These are phyloP conservation scores for Seriola rivoliana DNA, from an alignment of 2,113 vertebrate genomes.

Conservation along the genomic window DNA sequence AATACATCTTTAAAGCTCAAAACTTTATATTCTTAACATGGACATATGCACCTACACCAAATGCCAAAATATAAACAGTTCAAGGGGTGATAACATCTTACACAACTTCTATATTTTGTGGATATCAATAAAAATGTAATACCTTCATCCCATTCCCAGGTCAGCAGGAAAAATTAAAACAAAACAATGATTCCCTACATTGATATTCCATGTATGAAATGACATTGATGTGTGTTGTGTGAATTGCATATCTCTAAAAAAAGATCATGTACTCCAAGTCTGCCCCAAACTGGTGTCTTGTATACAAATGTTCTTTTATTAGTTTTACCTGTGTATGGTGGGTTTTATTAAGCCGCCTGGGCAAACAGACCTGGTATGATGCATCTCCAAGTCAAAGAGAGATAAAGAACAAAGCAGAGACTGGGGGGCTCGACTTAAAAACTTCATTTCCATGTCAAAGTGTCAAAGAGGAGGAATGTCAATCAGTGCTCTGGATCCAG, in stretches of 20 bases:
- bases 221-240: not conserved
- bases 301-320: constrained; percentile 59
- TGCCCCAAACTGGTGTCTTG: constrained; percentile 28
- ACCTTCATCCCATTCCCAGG: not conserved
- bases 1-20: constrained; percentile 17
- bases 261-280: constrained; percentile 10
- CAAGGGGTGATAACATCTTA: not conserved
- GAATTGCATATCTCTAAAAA: constrained; percentile 20
- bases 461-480: constrained; percentile 71
- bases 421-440: constrained; percentile 72
- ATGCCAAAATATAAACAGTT: not conserved
- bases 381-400: constrained; percentile 62
- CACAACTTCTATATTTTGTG: not conserved
- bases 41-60: not conserved
- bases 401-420: constrained; percentile 68
- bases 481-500: constrained; percentile 70
- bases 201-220: constrained; percentile 31
- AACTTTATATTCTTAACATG: constrained; percentile 16
- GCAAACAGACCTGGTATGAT: constrained; percentile 60
- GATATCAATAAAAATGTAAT: not conserved
- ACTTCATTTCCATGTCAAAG: constrained; percentile 78
- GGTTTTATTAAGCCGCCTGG: constrained; percentile 63
- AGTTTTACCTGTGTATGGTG: constrained; percentile 39
- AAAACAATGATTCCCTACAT: not conserved
- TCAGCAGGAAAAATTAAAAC: not conserved